Conservation (phyloP, 2,797 vertebrate species). For the Columba guinea region DNA sequence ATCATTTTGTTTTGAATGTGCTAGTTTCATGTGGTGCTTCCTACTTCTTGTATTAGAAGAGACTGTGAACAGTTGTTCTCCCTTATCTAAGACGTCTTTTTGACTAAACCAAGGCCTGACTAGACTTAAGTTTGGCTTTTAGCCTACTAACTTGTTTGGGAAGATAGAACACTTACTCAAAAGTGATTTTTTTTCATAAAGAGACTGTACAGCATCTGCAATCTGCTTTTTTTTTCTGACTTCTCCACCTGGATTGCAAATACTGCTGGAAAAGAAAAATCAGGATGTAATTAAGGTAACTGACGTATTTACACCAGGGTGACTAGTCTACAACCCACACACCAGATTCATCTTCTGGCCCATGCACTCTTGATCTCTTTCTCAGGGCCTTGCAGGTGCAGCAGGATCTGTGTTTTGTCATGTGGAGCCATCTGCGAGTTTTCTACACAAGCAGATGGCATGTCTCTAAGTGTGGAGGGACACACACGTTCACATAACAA, state of each 20-base stretch:
- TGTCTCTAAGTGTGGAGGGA: not conserved
- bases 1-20: not conserved
- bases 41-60: not conserved
- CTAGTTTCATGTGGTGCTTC: not conserved
- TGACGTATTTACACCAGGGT: not conserved
- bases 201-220: not conserved
- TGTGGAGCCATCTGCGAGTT: not conserved
- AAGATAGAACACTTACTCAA: not conserved
- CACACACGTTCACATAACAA: rapidly evolving
- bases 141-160: not conserved
- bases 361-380: not conserved
- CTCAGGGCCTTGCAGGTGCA: not conserved
- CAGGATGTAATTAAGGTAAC: not conserved
- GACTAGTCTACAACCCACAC: not conserved
- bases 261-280: not conserved
- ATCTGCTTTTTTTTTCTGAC: not conserved
- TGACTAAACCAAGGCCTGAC: not conserved
- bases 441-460: not conserved
- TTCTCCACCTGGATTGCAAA: not conserved
- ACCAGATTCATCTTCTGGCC: not conserved
- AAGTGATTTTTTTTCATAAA: not conserved
- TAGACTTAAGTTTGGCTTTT: not conserved
- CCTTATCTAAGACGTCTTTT: not conserved
- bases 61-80: not conserved
- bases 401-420: not conserved